These are phyloP conservation scores for Orthosia incerta DNA, from an alignment of 2,888 invertebrate species.

Conservation along the genomic window DNA sequence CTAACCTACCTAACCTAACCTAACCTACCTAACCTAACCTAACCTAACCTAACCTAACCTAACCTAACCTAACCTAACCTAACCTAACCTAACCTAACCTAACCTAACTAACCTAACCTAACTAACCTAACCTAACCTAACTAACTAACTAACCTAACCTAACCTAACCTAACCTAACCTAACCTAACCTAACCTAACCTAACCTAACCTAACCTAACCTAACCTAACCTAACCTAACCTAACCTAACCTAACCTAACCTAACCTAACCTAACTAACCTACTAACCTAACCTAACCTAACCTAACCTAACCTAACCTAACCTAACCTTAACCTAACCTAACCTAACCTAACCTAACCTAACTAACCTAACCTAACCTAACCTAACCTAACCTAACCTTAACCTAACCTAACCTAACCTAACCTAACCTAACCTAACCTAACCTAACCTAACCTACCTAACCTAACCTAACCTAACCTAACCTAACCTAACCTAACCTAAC, in stretches of 20 bases:
- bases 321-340: constrained; percentile 39
- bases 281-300: constrained; percentile 52
- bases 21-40: constrained; percentile 37
- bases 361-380: constrained; percentile 51
- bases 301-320: constrained; percentile 56
- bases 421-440: constrained; percentile 37
- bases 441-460: constrained; percentile 47
- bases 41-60: constrained; percentile 38
- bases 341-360: constrained; percentile 36
- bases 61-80: constrained; percentile 40
- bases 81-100: constrained; percentile 39
- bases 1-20: constrained; percentile 37
- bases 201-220: constrained; percentile 60
- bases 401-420: constrained; percentile 44
- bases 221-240: constrained; percentile 61
- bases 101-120: constrained; percentile 38
- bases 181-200: constrained; percentile 62
- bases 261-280: constrained; percentile 42
- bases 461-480: constrained; percentile 49
- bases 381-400: constrained; percentile 51
- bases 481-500: constrained; percentile 30
- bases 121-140: constrained; percentile 34
- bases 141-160: constrained; percentile 32
- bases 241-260: constrained; percentile 54
- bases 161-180: constrained; percentile 45